Conservation (phyloP, 2,888 invertebrate species). For the Colostygia pectinataria region DNA sequence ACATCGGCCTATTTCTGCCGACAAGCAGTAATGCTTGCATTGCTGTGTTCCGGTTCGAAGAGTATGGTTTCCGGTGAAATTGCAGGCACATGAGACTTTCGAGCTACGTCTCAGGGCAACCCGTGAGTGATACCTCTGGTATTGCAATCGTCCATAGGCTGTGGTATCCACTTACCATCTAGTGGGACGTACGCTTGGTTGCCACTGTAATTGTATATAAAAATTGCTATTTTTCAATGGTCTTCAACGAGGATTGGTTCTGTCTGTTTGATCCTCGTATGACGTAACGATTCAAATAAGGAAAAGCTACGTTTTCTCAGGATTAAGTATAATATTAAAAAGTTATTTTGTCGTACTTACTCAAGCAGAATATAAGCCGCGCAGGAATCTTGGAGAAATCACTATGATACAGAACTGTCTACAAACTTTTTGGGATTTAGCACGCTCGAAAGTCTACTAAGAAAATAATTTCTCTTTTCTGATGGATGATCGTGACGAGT, state of each 20-base stretch:
- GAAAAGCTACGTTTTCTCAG: constrained; percentile 4
- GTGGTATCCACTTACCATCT: no score
- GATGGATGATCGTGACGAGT: constrained; percentile 53
- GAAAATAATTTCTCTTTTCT: constrained; percentile 49
- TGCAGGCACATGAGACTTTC: no score
- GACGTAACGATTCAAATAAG: constrained; percentile 4
- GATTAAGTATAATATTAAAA: background rate
- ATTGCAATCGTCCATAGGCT: no score
- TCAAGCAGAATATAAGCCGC: background rate
- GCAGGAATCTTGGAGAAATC: constrained; percentile 13
- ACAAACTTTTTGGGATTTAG: constrained; percentile 34
- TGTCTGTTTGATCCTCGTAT: constrained; percentile 1
- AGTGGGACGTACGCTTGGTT: no score
- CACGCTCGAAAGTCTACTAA: constrained; percentile 46
- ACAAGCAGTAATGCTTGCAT: no score
- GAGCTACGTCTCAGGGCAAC: no score
- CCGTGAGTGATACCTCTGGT: no score
- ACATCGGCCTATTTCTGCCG: no score
- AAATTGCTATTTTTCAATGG: background rate
- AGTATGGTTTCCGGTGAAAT: no score
- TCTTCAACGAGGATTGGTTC: background rate
- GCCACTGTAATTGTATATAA: no score
- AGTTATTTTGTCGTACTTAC: background rate
- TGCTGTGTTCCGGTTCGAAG: no score
- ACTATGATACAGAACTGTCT: constrained; percentile 22